phyloP scores from a whole-genome alignment of 2,797 vertebrate species.

The Apogon talboti region DNA sequence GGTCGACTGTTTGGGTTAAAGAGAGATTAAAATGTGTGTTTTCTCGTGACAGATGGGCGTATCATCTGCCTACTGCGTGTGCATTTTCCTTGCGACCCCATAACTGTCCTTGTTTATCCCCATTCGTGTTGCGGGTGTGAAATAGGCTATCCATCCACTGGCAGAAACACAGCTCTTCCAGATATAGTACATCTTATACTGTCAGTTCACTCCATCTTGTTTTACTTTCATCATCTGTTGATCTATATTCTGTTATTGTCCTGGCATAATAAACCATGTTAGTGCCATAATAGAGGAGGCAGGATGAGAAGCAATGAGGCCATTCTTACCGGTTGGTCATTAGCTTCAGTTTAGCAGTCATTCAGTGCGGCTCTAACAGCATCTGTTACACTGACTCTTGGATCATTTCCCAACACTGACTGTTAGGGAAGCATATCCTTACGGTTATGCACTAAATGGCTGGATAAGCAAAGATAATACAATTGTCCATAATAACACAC shows the following conservation, averaged over 20 bases:
- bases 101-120: slow-evolving; percentile 37
- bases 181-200: slow-evolving; percentile 2
- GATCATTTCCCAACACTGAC: slow-evolving; percentile 42
- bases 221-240: slow-evolving; percentile 4
- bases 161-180: neutral
- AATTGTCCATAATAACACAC: neutral
- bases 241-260: slow-evolving; percentile 30
- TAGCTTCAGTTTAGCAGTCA: slow-evolving; percentile 43
- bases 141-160: slow-evolving; percentile 56
- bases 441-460: neutral
- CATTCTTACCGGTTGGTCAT: slow-evolving; percentile 26
- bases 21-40: slow-evolving; percentile 58
- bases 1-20: slow-evolving; percentile 82
- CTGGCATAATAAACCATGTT: slow-evolving; percentile 9
- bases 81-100: slow-evolving; percentile 10
- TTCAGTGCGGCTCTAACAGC: slow-evolving; percentile 23
- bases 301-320: slow-evolving; percentile 14
- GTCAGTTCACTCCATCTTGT: neutral
- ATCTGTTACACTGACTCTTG: slow-evolving; percentile 56
- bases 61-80: slow-evolving; percentile 33
- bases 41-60: slow-evolving; percentile 61
- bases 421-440: slow-evolving; percentile 24
- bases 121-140: slow-evolving; percentile 9
- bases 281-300: slow-evolving; percentile 18
- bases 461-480: slow-evolving; percentile 12